A percentile compares a stretch with the other conserved stretches of the same genome.
These are phyloP conservation scores for Halcyon malimbica DNA, from an alignment of 2,113 vertebrate species.

Conservation along the genomic window DNA sequence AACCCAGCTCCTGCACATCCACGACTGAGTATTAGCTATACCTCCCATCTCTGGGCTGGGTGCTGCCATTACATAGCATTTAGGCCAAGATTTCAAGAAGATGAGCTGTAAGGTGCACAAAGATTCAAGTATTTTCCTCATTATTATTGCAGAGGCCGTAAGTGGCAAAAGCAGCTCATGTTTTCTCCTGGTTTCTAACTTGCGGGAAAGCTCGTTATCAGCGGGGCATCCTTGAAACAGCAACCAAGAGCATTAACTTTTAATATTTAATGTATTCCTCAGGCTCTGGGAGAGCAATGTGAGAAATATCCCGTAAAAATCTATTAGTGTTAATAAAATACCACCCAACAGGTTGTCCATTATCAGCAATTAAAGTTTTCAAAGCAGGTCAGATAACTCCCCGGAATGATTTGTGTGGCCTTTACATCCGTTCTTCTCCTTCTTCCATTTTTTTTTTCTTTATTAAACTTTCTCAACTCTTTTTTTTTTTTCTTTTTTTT, in stretches of 20 bases:
- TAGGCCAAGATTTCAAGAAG: background rate
- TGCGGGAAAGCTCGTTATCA: slow-evolving; percentile 76
- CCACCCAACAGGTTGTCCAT: slow-evolving; percentile 74
- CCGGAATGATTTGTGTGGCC: slow-evolving; percentile 34
- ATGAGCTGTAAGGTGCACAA: background rate
- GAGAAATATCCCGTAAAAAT: slow-evolving; percentile 79
- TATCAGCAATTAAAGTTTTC: slow-evolving; percentile 76
- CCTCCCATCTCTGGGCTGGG: background rate
- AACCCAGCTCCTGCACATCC: background rate
- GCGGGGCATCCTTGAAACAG: slow-evolving; percentile 69
- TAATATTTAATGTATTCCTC: slow-evolving; percentile 77
- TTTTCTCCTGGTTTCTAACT: slow-evolving; percentile 55
- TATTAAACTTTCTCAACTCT: slow-evolving; percentile 61
- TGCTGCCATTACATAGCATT: background rate
- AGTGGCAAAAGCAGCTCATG: slow-evolving; percentile 47
- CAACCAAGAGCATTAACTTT: slow-evolving; percentile 69
- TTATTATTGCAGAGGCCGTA: slow-evolving; percentile 61
- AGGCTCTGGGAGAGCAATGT: slow-evolving; percentile 71
- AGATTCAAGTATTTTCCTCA: slow-evolving; percentile 28
- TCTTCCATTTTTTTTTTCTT: slow-evolving; percentile 36
- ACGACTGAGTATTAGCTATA: background rate
- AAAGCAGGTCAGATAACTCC: slow-evolving; percentile 56
- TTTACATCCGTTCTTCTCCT: slow-evolving; percentile 8
- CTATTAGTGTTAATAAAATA: slow-evolving; percentile 80
- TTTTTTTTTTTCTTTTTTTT: background rate